These are phyloP conservation scores for Propsilocerus akamusi DNA, from an alignment of 1,140 invertebrate genomes.

Conservation along the genomic window DNA sequence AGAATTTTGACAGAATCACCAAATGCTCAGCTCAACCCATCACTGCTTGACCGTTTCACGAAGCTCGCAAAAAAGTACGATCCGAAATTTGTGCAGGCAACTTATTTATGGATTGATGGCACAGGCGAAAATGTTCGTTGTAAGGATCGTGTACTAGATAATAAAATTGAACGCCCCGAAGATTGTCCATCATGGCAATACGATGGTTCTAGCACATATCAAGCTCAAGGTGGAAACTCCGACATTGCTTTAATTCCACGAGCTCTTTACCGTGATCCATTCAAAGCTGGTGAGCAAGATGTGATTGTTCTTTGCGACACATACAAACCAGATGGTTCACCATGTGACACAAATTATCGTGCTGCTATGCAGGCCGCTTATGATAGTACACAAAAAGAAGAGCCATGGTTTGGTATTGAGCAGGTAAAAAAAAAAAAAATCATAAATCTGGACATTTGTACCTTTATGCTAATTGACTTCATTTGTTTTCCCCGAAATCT, in stretches of 20 bases:
- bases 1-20: conserved; percentile 36
- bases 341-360: conserved; percentile 26
- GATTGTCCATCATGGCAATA: conserved; percentile 82
- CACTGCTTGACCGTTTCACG: conserved; percentile 46
- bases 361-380: conserved; percentile 16
- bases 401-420: conserved; percentile 85
- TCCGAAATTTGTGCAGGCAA: conserved; percentile 53
- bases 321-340: conserved; percentile 39
- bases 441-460: background rate
- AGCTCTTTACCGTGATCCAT: conserved; percentile 74
- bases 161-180: conserved; percentile 46
- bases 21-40: conserved; percentile 53
- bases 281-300: conserved; percentile 58
- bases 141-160: conserved; percentile 71
- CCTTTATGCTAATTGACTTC: background rate
- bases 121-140: conserved; percentile 67
- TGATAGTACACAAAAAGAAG: conserved; percentile 25
- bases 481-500: background rate
- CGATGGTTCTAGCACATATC: conserved; percentile 70
- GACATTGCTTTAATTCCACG: conserved; percentile 73
- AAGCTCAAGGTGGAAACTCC: conserved; percentile 58
- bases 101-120: conserved; percentile 93
- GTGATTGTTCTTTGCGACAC: conserved; percentile 74
- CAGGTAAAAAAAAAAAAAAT: conserved; percentile 26
- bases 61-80: conserved; percentile 47